phyloP scores from a whole-genome alignment of 2,797 vertebrate species.

The Microctenopoma lineatum region DNA sequence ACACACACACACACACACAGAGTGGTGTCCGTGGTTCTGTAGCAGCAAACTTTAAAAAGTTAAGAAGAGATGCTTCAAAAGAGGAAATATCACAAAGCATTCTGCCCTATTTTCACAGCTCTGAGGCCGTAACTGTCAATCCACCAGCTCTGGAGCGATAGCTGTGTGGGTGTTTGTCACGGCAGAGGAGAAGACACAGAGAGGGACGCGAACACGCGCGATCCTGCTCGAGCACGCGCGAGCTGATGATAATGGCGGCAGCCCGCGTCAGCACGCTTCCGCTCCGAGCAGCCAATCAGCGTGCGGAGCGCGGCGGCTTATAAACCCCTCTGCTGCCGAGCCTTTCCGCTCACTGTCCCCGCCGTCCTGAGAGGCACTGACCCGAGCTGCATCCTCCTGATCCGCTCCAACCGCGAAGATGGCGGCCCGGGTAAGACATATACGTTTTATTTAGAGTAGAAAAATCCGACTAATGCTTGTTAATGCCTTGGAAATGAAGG shows the following conservation, averaged over 20 bases:
- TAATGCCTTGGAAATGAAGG: not conserved
- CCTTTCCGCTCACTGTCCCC: slow-evolving; percentile 35
- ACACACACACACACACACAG: too few relatives aligned
- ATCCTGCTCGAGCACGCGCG: slow-evolving; percentile 29
- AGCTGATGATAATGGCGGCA: slow-evolving; percentile 6
- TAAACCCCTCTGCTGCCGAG: slow-evolving; percentile 54
- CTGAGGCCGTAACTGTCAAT: not conserved
- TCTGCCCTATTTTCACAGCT: not conserved
- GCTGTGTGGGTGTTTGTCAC: slow-evolving; percentile 2
- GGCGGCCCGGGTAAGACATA: slow-evolving; percentile 82
- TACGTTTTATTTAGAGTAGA: not conserved
- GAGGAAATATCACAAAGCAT: too few relatives aligned
- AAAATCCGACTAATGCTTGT: not conserved
- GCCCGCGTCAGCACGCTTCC: slow-evolving; percentile 47
- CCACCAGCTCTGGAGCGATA: too few relatives aligned
- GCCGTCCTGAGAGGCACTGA: slow-evolving; percentile 42
- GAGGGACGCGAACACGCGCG: not conserved
- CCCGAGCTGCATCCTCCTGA: slow-evolving; percentile 47
- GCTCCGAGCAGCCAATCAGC: slow-evolving; percentile 66
- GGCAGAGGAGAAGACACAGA: not conserved
- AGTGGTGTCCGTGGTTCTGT: slow-evolving; percentile 52
- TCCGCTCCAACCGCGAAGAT: slow-evolving; percentile 74
- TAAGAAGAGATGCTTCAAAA: not conserved
- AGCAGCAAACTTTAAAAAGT: not conserved
- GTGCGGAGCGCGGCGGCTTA: slow-evolving; percentile 51